A percentile compares a stretch with the other conserved stretches of the same genome.
Evolutionary conservation across 1,140 invertebrate genomes (phyloP).

Genomic region (Leptopilina boulardi): DNA sequence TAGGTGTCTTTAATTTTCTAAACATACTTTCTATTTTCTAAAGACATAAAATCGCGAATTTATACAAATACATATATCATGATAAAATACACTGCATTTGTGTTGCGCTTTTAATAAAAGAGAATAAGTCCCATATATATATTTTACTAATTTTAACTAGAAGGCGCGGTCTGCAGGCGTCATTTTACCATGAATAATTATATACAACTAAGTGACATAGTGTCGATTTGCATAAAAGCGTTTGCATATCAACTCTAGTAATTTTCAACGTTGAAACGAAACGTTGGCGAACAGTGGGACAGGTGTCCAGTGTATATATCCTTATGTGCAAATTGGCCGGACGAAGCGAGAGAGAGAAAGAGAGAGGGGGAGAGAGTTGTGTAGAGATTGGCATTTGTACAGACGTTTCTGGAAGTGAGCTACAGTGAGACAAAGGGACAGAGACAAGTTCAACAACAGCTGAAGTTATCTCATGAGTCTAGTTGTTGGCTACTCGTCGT

Average conservation of each 20-base stretch:
- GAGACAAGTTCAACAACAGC: slow-evolving; percentile 18
- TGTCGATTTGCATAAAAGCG: slow-evolving; percentile 12
- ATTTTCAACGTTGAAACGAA: not conserved
- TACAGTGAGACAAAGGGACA: slow-evolving; percentile 3
- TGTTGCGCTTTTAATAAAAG: too few species aligned
- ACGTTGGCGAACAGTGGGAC: slow-evolving; percentile 18
- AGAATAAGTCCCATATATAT: not conserved
- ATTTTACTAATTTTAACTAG: not conserved
- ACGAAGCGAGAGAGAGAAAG: slow-evolving; percentile 13
- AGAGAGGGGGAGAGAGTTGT: too few species aligned
- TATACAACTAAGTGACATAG: not conserved
- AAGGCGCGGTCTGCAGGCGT: not conserved
- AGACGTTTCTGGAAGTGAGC: slow-evolving; percentile 4
- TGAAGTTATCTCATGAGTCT: slow-evolving; percentile 5
- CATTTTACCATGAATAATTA: slow-evolving; percentile 11
- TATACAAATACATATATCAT: too few species aligned
- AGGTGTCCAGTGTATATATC: not conserved
- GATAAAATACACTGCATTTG: too few species aligned
- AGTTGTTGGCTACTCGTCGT: not conserved
- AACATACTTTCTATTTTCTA: too few species aligned
- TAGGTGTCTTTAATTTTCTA: too few species aligned
- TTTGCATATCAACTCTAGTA: slow-evolving; percentile 6
- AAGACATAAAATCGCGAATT: too few species aligned
- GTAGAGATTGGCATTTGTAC: slow-evolving; percentile 31
- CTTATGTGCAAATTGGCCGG: slow-evolving; percentile 36